These are phyloP conservation scores for Cavia aperea DNA, from an alignment of 2,113 vertebrate genomes.

Conservation along the genomic window DNA sequence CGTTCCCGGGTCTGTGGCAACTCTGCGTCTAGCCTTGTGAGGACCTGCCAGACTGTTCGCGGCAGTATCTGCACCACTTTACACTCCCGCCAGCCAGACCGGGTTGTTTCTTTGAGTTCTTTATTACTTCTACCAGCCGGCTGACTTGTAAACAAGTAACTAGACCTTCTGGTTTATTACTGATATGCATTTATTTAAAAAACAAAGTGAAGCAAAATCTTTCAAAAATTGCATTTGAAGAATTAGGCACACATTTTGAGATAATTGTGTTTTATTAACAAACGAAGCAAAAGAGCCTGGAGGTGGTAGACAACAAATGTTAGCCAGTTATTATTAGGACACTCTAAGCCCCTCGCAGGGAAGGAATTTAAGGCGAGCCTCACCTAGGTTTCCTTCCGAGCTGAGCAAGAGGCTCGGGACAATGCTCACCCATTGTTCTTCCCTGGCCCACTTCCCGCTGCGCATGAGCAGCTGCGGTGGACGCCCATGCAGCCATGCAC, in stretches of 20 bases:
- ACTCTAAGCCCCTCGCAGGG: neutral
- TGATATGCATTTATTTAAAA: neutral
- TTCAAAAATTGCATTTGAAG: constrained; percentile 7
- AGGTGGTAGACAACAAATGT: neutral
- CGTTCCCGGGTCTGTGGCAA: neutral
- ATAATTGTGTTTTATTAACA: constrained; percentile 11
- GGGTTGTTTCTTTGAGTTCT: neutral
- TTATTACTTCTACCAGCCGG: neutral
- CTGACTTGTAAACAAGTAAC: constrained; percentile 3
- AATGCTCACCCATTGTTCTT: neutral
- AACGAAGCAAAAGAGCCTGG: neutral
- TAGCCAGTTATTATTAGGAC: neutral
- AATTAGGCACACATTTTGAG: neutral
- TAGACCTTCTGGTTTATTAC: neutral
- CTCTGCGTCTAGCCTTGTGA: neutral
- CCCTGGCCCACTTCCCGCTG: neutral
- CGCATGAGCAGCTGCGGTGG: neutral
- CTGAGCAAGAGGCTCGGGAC: neutral
- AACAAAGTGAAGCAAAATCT: neutral
- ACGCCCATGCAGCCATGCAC: neutral
- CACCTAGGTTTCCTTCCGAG: neutral
- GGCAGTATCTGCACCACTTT: neutral
- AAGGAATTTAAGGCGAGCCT: neutral
- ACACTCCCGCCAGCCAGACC: neutral
- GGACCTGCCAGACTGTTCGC: neutral